Conservation (phyloP, 2,888 invertebrate species). For the Colostygia pectinataria region DNA sequence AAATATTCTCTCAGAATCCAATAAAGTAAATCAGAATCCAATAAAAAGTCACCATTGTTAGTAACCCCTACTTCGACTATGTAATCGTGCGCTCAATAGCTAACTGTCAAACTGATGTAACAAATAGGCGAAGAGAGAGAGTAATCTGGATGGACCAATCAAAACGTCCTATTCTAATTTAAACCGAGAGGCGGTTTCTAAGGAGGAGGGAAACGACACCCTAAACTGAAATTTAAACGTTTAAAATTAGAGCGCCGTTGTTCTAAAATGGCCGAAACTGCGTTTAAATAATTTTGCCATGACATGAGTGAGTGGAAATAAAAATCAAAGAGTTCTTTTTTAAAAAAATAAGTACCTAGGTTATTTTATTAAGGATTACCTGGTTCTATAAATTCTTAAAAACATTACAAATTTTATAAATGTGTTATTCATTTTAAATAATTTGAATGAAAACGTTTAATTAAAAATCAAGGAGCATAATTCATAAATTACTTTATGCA, state of each 20-base stretch:
- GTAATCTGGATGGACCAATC: slow-evolving; percentile 65
- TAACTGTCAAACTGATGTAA: slow-evolving; percentile 42
- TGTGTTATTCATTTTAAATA: too few relatives aligned
- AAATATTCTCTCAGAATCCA: too few relatives aligned
- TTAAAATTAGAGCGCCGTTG: slow-evolving; percentile 38
- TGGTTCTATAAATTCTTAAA: too few relatives aligned
- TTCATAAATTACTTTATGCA: too few relatives aligned
- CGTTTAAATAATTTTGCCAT: slow-evolving; percentile 35
- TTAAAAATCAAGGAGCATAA: too few relatives aligned
- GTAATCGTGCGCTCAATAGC: background rate
- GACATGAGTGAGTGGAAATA: background rate
- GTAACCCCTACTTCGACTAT: background rate
- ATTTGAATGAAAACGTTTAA: too few relatives aligned
- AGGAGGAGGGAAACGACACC: slow-evolving; percentile 58
- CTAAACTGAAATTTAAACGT: slow-evolving; percentile 46
- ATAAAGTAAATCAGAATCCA: background rate
- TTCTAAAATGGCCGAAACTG: slow-evolving; percentile 45
- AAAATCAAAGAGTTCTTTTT: too few relatives aligned
- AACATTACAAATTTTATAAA: too few relatives aligned
- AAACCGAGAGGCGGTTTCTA: slow-evolving; percentile 61
- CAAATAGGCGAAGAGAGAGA: slow-evolving; percentile 62
- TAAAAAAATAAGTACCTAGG: too few relatives aligned
- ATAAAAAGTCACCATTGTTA: too few relatives aligned
- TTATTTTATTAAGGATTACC: too few relatives aligned
- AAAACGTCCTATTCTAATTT: slow-evolving; percentile 61